Evolutionary conservation across 1,140 invertebrate species (phyloP).

Genomic region (Musca domestica): DNA sequence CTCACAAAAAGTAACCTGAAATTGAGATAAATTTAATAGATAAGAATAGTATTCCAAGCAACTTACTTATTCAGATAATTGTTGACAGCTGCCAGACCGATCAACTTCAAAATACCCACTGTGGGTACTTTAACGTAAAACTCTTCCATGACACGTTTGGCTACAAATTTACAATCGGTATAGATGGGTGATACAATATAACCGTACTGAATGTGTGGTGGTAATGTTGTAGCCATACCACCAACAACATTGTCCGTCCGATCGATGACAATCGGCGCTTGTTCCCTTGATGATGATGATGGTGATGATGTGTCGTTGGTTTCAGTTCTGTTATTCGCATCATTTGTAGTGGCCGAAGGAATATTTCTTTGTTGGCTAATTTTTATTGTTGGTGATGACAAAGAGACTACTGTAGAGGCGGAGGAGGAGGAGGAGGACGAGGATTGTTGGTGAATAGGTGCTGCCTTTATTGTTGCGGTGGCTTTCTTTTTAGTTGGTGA

Average conservation of each 20-base stretch:
- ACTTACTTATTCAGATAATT: slow-evolving; percentile 25
- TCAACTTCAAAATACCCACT: slow-evolving; percentile 14
- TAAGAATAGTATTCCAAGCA: too few species aligned
- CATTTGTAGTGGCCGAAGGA: too few species aligned
- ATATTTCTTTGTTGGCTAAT: too few species aligned
- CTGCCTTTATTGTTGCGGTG: too few species aligned
- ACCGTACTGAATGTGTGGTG: slow-evolving; percentile 15
- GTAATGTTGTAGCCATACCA: background rate
- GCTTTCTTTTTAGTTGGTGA: background rate
- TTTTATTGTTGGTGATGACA: too few species aligned
- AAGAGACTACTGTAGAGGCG: too few species aligned
- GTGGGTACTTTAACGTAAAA: slow-evolving; percentile 19
- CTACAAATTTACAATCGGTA: slow-evolving; percentile 8
- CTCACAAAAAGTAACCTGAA: too few species aligned
- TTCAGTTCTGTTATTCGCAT: too few species aligned
- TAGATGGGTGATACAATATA: background rate
- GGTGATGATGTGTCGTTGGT: too few species aligned
- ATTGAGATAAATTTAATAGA: too few species aligned
- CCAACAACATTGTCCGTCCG: background rate
- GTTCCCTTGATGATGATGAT: background rate
- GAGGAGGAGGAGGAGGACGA: too few species aligned
- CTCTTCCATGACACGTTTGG: slow-evolving; percentile 16
- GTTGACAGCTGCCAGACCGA: slow-evolving; percentile 1
- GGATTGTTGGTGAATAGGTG: too few species aligned
- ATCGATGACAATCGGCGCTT: background rate